Conservation (phyloP, 1,140 invertebrate species). For the Caerostris darwini region DNA sequence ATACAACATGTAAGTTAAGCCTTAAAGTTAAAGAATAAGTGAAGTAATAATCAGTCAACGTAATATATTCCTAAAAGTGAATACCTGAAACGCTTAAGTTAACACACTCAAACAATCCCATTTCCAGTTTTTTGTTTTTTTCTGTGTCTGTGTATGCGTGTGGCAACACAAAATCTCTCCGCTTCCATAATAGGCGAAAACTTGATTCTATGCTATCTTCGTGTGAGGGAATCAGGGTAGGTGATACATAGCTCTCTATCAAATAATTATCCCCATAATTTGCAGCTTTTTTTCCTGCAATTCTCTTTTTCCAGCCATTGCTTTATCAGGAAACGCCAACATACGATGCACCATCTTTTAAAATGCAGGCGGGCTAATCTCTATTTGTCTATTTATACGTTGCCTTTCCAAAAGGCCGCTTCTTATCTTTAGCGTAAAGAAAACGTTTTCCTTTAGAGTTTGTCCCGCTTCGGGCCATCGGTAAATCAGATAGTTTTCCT, state of each 20-base stretch:
- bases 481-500: slow-evolving; percentile 26
- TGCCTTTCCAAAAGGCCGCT: background rate
- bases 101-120: too few species aligned
- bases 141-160: too few species aligned
- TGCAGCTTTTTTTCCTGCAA: too few species aligned
- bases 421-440: background rate
- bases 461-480: background rate
- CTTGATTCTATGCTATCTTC: background rate
- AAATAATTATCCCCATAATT: slow-evolving; percentile 35
- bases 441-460: background rate
- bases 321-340: background rate
- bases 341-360: background rate
- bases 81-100: too few species aligned
- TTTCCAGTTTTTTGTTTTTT: too few species aligned
- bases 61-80: too few species aligned
- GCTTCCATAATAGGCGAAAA: background rate
- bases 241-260: background rate
- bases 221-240: background rate
- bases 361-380: background rate
- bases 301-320: background rate
- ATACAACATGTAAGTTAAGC: too few species aligned
- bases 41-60: too few species aligned
- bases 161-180: too few species aligned
- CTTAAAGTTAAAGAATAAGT: too few species aligned
- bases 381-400: background rate